Evolutionary conservation across 2,797 vertebrate genomes (phyloP).

Genomic region (Chiroxiphia lanceolata): DNA sequence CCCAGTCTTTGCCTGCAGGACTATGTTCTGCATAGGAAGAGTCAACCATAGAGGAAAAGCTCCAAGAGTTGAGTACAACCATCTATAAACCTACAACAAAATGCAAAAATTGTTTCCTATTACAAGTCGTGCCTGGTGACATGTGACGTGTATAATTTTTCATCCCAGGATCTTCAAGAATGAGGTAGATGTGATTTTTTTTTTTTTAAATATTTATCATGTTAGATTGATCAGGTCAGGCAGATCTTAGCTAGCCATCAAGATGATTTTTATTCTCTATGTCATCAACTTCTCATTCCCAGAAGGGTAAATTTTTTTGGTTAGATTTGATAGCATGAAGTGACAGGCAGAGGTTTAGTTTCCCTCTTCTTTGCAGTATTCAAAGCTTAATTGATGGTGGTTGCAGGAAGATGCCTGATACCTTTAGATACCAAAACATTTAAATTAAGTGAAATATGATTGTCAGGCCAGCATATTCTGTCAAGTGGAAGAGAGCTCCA

Average conservation of each 20-base stretch:
- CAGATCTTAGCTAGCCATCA: not conserved
- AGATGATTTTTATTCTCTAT: not conserved
- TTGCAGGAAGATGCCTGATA: not conserved
- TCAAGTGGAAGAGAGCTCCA: not conserved
- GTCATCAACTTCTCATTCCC: not conserved
- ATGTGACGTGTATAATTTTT: not conserved
- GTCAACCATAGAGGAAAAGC: not conserved
- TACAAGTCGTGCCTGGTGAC: not conserved
- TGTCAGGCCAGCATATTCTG: not conserved
- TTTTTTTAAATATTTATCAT: not conserved
- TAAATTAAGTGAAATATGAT: not conserved
- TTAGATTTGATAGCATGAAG: not conserved
- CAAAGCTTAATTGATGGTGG: not conserved
- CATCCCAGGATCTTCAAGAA: not conserved
- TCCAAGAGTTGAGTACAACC: not conserved
- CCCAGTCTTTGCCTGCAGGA: not conserved
- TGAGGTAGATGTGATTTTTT: fast-evolving
- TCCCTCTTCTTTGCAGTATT: not conserved
- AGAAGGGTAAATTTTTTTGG: not conserved
- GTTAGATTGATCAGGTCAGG: not conserved
- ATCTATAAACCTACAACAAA: not conserved
- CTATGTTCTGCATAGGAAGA: not conserved
- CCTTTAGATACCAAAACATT: not conserved
- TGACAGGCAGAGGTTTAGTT: not conserved
- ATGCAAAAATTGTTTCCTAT: not conserved